Conservation (phyloP, 2,113 vertebrate genomes). For the Gallinago paraguaiae region DNA sequence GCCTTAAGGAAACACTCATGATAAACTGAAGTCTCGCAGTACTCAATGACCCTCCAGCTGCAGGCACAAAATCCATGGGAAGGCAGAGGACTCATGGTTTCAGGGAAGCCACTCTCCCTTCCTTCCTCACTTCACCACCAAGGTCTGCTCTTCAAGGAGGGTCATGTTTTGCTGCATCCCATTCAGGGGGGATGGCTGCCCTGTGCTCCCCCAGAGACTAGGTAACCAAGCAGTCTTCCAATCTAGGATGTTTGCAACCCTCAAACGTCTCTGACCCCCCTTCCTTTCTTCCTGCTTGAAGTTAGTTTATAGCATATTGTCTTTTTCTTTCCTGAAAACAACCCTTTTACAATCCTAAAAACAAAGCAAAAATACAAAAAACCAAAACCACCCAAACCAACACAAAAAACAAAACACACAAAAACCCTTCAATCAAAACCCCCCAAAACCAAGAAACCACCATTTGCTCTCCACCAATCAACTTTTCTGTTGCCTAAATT, state of each 20-base stretch:
- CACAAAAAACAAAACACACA: not conserved
- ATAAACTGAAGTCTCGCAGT: not conserved
- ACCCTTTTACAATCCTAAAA: not conserved
- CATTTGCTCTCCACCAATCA: not conserved
- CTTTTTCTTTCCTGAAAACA: too few relatives aligned
- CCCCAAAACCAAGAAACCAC: not conserved
- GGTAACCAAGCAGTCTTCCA: not conserved
- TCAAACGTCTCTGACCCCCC: not conserved
- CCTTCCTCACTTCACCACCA: not conserved
- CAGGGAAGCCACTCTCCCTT: not conserved
- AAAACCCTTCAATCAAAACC: not conserved
- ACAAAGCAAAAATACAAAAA: not conserved
- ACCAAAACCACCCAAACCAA: not conserved
- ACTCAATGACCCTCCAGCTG: not conserved
- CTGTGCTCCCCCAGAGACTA: not conserved
- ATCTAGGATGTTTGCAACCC: not conserved
- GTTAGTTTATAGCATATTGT: not conserved
- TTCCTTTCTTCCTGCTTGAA: not conserved
- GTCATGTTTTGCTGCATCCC: not conserved
- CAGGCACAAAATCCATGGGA: rapidly evolving
- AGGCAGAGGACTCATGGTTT: not conserved
- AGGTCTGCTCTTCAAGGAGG: not conserved
- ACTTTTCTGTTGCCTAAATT: not conserved
- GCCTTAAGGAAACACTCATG: not conserved
- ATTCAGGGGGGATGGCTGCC: not conserved